phyloP scores from a whole-genome alignment of 2,113 vertebrate genomes.

The Todiramphus saurophagus region DNA sequence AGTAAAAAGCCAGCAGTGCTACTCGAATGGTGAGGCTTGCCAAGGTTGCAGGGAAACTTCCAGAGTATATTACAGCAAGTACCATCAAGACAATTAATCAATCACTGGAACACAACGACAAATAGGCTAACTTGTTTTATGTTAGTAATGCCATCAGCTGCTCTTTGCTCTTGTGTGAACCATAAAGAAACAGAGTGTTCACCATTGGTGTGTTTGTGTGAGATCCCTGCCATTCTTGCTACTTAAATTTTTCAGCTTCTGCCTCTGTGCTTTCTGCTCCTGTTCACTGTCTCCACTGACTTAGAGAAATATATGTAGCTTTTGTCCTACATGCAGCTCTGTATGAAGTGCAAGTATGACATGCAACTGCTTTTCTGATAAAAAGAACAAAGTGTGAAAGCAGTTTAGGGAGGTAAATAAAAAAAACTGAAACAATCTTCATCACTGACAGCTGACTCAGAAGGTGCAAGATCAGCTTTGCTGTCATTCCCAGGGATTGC shows the following conservation, averaged over 20 bases:
- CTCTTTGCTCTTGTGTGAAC: background rate
- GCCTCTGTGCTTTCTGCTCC: background rate
- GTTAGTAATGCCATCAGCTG: background rate
- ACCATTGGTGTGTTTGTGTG: accelerated
- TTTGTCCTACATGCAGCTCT: background rate
- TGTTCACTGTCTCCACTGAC: background rate
- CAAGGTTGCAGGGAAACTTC: background rate
- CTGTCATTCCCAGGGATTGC: background rate
- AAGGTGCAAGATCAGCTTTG: background rate
- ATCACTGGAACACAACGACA: background rate
- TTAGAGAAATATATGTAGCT: background rate
- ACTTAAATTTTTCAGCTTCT: background rate
- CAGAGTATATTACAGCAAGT: background rate
- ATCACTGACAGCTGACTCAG: background rate
- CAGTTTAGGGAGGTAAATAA: background rate
- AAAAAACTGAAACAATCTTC: background rate
- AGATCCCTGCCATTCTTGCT: background rate
- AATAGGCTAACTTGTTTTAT: background rate
- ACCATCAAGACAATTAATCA: background rate
- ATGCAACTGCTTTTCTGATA: background rate
- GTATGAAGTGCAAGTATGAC: background rate
- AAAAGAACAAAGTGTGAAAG: background rate
- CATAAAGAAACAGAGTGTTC: background rate
- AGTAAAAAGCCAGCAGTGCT: slow-evolving; percentile 1
- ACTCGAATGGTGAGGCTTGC: slow-evolving; percentile 3